A percentile compares a stretch with the other conserved stretches of the same genome.
phyloP scores from a whole-genome alignment of 2,888 invertebrate species.

The Lutraria lutraria region DNA sequence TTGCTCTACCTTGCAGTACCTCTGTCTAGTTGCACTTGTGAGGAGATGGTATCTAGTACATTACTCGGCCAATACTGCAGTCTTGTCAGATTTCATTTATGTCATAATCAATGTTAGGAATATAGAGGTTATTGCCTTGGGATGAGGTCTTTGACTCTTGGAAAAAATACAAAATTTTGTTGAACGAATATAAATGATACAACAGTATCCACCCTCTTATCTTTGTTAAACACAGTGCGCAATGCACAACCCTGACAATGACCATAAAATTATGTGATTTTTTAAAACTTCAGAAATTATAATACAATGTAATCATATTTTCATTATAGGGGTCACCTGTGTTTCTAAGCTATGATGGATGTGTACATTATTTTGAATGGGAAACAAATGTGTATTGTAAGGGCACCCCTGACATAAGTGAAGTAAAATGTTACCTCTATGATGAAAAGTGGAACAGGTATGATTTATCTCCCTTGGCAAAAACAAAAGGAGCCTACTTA shows the following conservation, averaged over 20 bases:
- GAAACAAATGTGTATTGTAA: slow-evolving; percentile 82
- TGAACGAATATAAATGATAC: too few species aligned
- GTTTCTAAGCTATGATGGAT: slow-evolving; percentile 75
- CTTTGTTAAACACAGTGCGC: too few species aligned
- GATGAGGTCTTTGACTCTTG: too few species aligned
- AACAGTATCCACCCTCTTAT: too few species aligned
- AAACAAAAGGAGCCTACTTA: slow-evolving; percentile 81
- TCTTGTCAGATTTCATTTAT: not conserved
- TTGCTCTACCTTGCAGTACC: too few species aligned
- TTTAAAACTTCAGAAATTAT: not conserved
- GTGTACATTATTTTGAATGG: slow-evolving; percentile 84
- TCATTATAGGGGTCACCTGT: slow-evolving; percentile 79
- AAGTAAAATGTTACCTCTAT: slow-evolving; percentile 84
- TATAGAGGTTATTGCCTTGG: not conserved
- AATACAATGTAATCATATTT: not conserved
- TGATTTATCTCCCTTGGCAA: slow-evolving; percentile 84
- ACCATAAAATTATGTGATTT: too few species aligned
- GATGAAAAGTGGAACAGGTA: slow-evolving; percentile 77
- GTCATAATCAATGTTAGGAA: not conserved
- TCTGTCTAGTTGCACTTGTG: too few species aligned
- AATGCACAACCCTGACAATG: too few species aligned
- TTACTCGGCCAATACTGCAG: too few species aligned
- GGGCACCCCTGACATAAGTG: slow-evolving; percentile 72
- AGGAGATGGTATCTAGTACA: not conserved
- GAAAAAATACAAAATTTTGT: too few species aligned